Evolutionary conservation across 1,140 invertebrate species (phyloP).

Genomic region (Plodia interpunctella): DNA sequence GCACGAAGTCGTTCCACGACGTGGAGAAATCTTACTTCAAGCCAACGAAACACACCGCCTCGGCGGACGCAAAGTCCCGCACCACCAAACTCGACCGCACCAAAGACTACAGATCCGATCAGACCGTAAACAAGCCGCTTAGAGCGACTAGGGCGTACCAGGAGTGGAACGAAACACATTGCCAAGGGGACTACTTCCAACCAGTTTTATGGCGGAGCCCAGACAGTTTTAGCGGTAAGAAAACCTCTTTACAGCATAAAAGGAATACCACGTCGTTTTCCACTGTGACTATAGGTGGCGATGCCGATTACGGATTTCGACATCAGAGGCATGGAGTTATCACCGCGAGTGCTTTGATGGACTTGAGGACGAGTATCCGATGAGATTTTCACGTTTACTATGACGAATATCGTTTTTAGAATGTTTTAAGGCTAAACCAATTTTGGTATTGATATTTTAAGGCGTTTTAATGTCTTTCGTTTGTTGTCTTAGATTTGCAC

Average conservation of each 20-base stretch:
- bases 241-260: conserved; percentile 40
- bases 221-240: conserved; percentile 42
- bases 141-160: conserved; percentile 44
- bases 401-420: conserved; percentile 14
- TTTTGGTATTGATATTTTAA: neutral
- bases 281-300: conserved; percentile 53
- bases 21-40: conserved; percentile 39
- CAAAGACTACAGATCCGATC: conserved; percentile 54
- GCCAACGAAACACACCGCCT: conserved; percentile 41
- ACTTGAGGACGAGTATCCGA: conserved; percentile 66
- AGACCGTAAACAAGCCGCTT: conserved; percentile 46
- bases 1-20: conserved; percentile 54
- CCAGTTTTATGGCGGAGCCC: conserved; percentile 39
- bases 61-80: conserved; percentile 55
- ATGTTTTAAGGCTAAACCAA: neutral
- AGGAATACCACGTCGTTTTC: conserved; percentile 66
- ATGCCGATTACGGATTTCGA: conserved; percentile 37
- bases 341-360: conserved; percentile 69
- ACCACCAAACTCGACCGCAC: conserved; percentile 25
- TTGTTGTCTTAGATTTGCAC: neutral
- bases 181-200: conserved; percentile 53
- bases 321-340: conserved; percentile 62
- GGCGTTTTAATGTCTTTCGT: too few species aligned
- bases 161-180: conserved; percentile 45
- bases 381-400: conserved; percentile 23